Evolutionary conservation across 2,113 vertebrate species (phyloP), one percentile per base, ranked within the genome.

Genomic region (Chunga burmeisteri): DNA sequence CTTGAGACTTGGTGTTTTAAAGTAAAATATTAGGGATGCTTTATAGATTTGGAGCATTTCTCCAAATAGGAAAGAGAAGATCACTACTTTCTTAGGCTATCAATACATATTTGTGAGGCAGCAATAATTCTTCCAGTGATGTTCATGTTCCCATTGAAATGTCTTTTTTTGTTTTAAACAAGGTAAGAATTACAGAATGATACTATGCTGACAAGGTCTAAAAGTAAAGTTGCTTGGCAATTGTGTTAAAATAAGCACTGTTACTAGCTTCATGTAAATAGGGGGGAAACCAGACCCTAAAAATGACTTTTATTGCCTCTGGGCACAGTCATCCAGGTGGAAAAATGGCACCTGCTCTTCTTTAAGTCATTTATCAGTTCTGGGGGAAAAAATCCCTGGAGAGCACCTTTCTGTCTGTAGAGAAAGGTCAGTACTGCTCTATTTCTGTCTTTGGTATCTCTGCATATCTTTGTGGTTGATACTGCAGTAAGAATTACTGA

Each of bases 121-220:
- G 49, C 53, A 86, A 56, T 94, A 92, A 94, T 53, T 94, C 84
- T 91, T 93, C 42, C 56, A 85, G 29, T 2, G 12, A 93, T 77
- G 88, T 91, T 96, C 73, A 90, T 63, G 61, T 79, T 90, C 66
- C 32, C 25, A 49, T 56, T 97, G 83, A 96, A 96, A 94, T 73
- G 55, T 47, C 49, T 84, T 88, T 78, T 61, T 23, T 79, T 67
- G 49, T 79, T 78, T 96, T 88, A 90, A 87, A 72, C 32, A 86
- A 68, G 16, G 65, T 32, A 88, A 86, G 68, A 79, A 94, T 93
- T 90, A 88, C 18, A 94, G 83, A 92, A 81, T 81, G 53, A 59
- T 78, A 46, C 21, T 61, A 67, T 29, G 8, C 16, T 81, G 59
- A 71, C 13, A n/a, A 86, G 71, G 72, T 49, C 49, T 92, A 82